Percentiles rank a stretch among this genome's conserved stretches.
phyloP scores from a whole-genome alignment of 1,140 invertebrate species.

The Protaetia brevitarsis region DNA sequence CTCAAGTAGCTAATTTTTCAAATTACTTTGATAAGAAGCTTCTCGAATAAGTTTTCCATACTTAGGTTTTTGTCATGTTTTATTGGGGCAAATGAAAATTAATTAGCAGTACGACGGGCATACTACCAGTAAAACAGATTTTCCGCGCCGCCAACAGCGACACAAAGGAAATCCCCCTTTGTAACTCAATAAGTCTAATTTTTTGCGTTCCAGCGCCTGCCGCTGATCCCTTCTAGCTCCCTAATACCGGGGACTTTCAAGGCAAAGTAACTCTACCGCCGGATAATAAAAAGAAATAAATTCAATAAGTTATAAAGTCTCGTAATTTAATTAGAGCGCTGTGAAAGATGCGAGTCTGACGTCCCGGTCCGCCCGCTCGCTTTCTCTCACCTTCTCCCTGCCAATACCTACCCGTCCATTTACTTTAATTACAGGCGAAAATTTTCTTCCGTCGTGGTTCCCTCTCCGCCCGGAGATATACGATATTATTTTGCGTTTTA shows the following conservation, averaged over 20 bases:
- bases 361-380: neutral
- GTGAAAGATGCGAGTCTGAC: neutral
- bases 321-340: neutral
- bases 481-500: slow-evolving; percentile 7
- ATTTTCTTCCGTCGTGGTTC: neutral
- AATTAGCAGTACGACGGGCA: neutral
- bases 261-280: neutral
- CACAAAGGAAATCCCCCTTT: neutral
- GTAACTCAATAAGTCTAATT: neutral
- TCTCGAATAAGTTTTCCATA: too few species aligned
- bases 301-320: neutral
- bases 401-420: neutral
- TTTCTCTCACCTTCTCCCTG: neutral
- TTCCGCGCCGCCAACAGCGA: neutral
- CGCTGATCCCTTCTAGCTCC: neutral
- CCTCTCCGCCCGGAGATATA: neutral
- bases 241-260: neutral
- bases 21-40: too few species aligned
- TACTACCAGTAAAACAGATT: neutral
- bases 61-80: too few species aligned
- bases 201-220: neutral
- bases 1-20: too few species aligned
- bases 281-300: slow-evolving; percentile 2
- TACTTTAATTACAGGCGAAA: neutral
- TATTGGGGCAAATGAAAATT: neutral